phyloP scores from a whole-genome alignment of 2,888 invertebrate species.

The Hedychridium roseum region DNA sequence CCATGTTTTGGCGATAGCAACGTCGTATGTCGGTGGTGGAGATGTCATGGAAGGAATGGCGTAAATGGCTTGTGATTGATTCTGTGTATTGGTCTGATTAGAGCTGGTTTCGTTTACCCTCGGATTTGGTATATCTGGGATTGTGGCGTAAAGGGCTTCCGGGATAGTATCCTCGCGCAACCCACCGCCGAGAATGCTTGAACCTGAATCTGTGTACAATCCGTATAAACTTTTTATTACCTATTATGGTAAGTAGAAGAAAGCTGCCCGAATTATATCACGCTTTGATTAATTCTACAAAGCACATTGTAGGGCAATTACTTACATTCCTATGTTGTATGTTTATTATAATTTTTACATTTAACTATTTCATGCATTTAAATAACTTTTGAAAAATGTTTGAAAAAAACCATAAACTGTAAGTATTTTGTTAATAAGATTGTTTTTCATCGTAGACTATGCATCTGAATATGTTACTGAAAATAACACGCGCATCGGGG shows the following conservation, averaged over 20 bases:
- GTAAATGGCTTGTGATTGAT: slow-evolving; percentile 48
- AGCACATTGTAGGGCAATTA: no score
- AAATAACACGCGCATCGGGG: no score
- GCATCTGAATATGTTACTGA: no score
- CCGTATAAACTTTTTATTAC: no score
- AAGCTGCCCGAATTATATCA: no score
- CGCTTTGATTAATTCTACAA: no score
- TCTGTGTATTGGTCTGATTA: slow-evolving; percentile 37
- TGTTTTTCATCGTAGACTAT: no score
- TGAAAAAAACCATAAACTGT: no score
- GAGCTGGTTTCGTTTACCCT: slow-evolving; percentile 37
- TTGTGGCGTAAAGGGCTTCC: slow-evolving; percentile 54
- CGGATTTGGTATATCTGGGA: slow-evolving; percentile 46
- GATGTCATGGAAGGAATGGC: slow-evolving; percentile 60
- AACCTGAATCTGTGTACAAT: slow-evolving; percentile 49
- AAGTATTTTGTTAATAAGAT: no score
- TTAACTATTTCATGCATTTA: not conserved
- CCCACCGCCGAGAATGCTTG: slow-evolving; percentile 47
- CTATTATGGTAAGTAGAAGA: no score
- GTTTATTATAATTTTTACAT: not conserved
- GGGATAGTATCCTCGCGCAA: slow-evolving; percentile 51
- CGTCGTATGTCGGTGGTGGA: slow-evolving; percentile 61
- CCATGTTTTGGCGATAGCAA: slow-evolving; percentile 57
- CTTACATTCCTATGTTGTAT: no score
- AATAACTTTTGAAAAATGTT: no score